These are phyloP conservation scores for Himalopsyche anomala DNA, from an alignment of 2,888 invertebrate genomes.

Conservation along the genomic window DNA sequence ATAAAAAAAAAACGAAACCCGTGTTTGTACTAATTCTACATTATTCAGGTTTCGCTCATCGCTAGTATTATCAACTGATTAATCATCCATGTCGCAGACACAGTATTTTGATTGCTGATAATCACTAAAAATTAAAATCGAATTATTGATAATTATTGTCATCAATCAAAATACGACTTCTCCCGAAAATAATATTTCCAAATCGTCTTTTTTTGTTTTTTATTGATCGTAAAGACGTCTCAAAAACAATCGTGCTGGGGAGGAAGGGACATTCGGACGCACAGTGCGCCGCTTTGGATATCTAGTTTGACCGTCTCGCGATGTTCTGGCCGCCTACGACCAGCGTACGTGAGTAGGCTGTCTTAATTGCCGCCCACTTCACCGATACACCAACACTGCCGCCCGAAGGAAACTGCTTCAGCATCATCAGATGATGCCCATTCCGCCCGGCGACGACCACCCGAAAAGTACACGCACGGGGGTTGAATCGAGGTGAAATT, in stretches of 20 bases:
- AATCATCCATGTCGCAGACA: no score
- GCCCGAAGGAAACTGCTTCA: background rate
- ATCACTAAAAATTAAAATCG: no score
- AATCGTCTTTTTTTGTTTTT: background rate
- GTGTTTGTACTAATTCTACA: no score
- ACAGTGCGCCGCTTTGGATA: background rate
- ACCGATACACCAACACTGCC: background rate
- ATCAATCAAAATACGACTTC: no score
- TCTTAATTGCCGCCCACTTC: slow-evolving; percentile 21
- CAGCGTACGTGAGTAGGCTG: slow-evolving; percentile 22
- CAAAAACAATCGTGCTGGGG: background rate
- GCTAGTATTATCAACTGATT: no score
- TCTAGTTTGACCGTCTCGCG: slow-evolving; percentile 22
- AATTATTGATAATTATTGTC: no score
- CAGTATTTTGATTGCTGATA: no score
- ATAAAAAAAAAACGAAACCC: no score
- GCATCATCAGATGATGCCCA: slow-evolving; percentile 22
- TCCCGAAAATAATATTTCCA: no score
- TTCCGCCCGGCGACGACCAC: background rate
- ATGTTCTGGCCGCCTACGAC: background rate
- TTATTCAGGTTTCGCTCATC: no score
- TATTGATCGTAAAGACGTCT: background rate
- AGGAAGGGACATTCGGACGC: background rate
- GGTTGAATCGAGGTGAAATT: background rate
- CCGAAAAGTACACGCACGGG: background rate